Evolutionary conservation across 2,113 vertebrate genomes (phyloP).

Genomic region (Orientallactaga bullata): DNA sequence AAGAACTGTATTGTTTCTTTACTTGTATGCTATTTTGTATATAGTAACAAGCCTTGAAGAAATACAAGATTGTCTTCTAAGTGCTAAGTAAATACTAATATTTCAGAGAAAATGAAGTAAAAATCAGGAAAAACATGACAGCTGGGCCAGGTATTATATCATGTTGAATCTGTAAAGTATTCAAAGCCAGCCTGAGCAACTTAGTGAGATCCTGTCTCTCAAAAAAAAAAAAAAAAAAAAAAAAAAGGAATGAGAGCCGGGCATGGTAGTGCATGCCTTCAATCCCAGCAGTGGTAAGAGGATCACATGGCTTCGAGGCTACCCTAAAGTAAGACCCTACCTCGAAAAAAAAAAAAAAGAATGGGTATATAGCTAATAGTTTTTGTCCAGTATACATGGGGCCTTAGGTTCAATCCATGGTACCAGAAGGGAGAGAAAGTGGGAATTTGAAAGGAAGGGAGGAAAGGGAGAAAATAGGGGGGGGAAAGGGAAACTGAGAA

Average conservation of each 20-base stretch:
- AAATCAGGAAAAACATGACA: slow-evolving; percentile 52
- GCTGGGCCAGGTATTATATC: background rate
- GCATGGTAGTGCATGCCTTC: no score
- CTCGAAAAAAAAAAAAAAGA: background rate
- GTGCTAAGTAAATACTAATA: background rate
- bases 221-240: background rate
- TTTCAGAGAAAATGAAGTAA: slow-evolving; percentile 56
- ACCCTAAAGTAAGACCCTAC: no score
- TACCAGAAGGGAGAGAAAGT: background rate
- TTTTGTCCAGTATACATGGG: background rate
- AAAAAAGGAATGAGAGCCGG: background rate
- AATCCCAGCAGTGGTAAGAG: no score
- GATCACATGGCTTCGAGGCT: no score
- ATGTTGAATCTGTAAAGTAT: background rate
- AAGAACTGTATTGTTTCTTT: slow-evolving; percentile 41
- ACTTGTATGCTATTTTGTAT: slow-evolving; percentile 33
- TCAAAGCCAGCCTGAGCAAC: background rate
- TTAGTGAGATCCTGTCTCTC: background rate
- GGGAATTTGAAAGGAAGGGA: background rate
- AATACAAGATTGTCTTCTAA: slow-evolving; percentile 43
- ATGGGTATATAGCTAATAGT: background rate
- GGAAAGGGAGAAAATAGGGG: background rate
- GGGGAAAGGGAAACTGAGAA: no score
- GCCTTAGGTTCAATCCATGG: background rate
- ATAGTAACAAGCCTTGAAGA: slow-evolving; percentile 4